Evolutionary conservation across 23 tunicate species (phyloP), one percentile per base, ranked within the genome.

Genomic region (Ascidia mentula): DNA sequence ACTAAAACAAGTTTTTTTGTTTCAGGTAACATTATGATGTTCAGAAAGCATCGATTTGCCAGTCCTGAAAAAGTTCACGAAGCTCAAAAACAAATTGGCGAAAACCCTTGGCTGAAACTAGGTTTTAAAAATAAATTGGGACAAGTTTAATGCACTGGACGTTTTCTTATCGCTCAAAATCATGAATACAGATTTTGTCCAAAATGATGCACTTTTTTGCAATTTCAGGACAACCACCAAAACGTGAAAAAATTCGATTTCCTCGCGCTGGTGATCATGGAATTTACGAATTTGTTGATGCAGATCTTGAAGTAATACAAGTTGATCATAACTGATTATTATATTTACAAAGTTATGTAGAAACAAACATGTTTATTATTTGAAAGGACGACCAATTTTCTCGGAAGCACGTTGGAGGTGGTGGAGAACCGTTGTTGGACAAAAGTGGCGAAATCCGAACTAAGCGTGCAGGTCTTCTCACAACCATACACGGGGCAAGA

Each of bases 181-280:
- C n/a, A n/a, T n/a, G n/a, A n/a, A n/a, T n/a, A n/a, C n/a, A n/a
- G n/a, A n/a, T n/a, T n/a, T n/a, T n/a, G n/a, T n/a, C n/a, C n/a
- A n/a, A n/a, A n/a, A n/a, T n/a, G n/a, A n/a, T n/a, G n/a, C n/a
- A n/a, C n/a, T n/a, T n/a, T n/a, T n/a, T n/a, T n/a, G n/a, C 65
- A 28, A 20, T 53, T 53, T 53, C 24, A 85, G 89, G 89, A 0
- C 82, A 85, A 36, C 89, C 73, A 9, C 36, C 82, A 26, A 46
- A 59, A 13, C 65, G 89, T 39, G 82, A 80, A 28, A 82, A 75
- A 6, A 74, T 69, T 6, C 85, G 89, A 0, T 88, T 85, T 60
- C 97, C 97, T 1, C 80, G 97, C 20, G 89, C 90, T 4, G 97
- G 97, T 5, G 87, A 91, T 35, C 85, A 85, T 76, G 97, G 97